Evolutionary conservation across 2,797 vertebrate genomes (phyloP).

Genomic region (Paguma larvata): DNA sequence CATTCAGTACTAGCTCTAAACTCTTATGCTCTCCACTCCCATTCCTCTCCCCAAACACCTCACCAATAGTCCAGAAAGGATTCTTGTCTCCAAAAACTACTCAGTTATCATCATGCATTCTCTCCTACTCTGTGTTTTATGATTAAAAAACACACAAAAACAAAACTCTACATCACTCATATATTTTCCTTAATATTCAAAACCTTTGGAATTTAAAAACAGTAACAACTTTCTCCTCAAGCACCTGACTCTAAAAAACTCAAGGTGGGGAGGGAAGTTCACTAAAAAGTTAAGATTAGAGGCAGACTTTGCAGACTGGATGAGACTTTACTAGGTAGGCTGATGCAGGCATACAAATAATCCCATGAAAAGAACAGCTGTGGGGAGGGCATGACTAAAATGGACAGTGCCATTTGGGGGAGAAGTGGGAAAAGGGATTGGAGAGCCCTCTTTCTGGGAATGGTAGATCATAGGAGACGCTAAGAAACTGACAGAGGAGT

Average conservation of each 20-base stretch:
- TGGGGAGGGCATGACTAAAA: background rate
- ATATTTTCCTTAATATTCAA: conserved; percentile 32
- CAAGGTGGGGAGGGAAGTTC: background rate
- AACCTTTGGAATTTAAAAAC: background rate
- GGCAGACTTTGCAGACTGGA: background rate
- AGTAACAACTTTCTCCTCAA: background rate
- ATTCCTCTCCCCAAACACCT: background rate
- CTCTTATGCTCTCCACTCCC: background rate
- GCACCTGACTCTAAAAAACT: background rate
- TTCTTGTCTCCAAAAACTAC: background rate
- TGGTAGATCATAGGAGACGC: background rate
- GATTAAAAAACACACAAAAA: background rate
- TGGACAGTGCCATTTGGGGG: no score
- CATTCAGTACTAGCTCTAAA: background rate
- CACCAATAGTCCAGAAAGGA: background rate
- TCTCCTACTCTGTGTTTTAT: conserved; percentile 4
- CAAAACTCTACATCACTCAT: background rate
- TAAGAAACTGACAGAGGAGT: background rate
- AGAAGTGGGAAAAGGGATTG: background rate
- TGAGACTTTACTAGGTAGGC: background rate
- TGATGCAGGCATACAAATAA: background rate
- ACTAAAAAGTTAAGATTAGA: background rate
- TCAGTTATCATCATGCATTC: background rate
- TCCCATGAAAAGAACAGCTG: background rate
- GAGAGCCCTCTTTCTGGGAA: background rate